These are phyloP conservation scores for Eupithecia tripunctaria DNA, from an alignment of 2,888 invertebrate species.

Conservation along the genomic window DNA sequence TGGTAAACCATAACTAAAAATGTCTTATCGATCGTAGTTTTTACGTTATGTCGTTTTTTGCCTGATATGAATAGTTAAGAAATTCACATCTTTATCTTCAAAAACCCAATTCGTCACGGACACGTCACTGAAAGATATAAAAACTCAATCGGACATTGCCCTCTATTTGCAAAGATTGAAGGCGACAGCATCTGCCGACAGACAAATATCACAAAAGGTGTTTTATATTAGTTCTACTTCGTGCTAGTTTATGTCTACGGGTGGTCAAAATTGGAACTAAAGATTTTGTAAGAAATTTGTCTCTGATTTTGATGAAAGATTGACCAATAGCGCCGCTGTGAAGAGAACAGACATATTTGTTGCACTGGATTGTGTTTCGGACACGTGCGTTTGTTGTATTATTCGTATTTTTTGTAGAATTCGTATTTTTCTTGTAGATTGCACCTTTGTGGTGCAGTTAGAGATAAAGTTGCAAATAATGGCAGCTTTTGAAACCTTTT, in stretches of 20 bases:
- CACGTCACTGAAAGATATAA: constrained; percentile 6
- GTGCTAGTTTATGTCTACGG: neutral
- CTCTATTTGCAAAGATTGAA: constrained; percentile 49
- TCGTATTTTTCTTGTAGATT: neutral
- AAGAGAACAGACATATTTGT: neutral
- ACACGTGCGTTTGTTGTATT: constrained; percentile 10
- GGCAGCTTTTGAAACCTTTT: neutral
- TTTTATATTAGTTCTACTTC: neutral
- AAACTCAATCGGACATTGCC: constrained; percentile 18
- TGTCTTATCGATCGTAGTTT: neutral
- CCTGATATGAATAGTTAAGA: neutral
- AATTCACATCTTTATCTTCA: neutral
- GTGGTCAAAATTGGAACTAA: constrained; percentile 5
- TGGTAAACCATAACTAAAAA: neutral
- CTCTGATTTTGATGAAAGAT: neutral
- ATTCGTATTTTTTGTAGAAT: neutral
- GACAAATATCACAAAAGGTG: constrained; percentile 20
- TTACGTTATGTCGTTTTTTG: neutral
- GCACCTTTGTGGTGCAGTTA: neutral
- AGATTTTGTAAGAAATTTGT: neutral
- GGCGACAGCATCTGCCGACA: constrained; percentile 48
- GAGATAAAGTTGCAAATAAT: neutral
- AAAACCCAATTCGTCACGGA: neutral
- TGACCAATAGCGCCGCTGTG: constrained; percentile 1
- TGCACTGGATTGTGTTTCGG: constrained; percentile 4